Evolutionary conservation across 2,113 vertebrate species (phyloP).

Genomic region (Mastomys natalensis): DNA sequence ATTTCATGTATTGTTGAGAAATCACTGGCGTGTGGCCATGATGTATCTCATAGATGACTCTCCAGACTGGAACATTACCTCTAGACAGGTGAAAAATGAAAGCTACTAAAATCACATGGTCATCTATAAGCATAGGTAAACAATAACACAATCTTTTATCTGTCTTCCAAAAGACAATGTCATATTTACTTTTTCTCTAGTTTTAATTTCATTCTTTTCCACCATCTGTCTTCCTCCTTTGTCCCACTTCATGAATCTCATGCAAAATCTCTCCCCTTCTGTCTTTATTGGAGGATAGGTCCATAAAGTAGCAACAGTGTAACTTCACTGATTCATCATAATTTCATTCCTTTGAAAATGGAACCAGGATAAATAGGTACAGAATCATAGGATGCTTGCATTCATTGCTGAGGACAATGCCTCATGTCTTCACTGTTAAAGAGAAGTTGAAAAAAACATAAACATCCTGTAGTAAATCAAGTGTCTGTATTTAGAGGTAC

Average conservation of each 20-base stretch:
- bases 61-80: neutral
- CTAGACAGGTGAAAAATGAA: neutral
- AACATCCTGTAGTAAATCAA: neutral
- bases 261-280: neutral
- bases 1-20: neutral
- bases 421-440: neutral
- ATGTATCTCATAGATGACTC: neutral
- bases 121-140: neutral
- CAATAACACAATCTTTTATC: neutral
- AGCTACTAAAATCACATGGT: neutral
- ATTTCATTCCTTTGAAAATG: neutral
- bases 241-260: neutral
- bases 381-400: neutral
- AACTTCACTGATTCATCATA: neutral
- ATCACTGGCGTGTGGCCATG: neutral
- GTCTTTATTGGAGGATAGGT: neutral
- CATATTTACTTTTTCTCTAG: neutral
- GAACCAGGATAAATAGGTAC: neutral
- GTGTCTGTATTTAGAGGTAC: neutral
- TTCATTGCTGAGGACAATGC: neutral
- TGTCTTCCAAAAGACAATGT: neutral
- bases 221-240: neutral
- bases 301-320: neutral
- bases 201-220: neutral
- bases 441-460: fast-evolving